Evolutionary conservation across 2,888 invertebrate species (phyloP).

Genomic region (Cantharis nigra): DNA sequence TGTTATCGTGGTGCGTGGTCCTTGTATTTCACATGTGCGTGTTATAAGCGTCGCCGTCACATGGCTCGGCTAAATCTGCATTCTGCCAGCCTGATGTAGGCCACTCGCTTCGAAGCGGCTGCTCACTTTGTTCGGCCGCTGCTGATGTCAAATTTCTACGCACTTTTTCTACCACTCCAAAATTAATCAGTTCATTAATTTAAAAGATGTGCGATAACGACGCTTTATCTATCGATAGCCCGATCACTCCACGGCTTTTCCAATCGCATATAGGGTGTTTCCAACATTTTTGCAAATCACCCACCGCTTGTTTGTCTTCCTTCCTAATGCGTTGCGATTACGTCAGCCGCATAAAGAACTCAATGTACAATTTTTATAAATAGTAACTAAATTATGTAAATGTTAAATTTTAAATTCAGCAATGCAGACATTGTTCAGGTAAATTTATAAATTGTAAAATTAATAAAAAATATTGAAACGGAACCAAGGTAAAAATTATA

Average conservation of each 20-base stretch:
- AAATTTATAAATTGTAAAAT: background rate
- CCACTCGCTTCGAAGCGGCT: slow-evolving; percentile 15
- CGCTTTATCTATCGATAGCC: background rate
- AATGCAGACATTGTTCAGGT: background rate
- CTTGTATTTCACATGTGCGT: slow-evolving; percentile 16
- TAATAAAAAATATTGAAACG: background rate
- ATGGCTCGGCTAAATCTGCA: slow-evolving; percentile 22
- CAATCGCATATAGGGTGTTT: background rate
- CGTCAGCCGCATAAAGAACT: background rate
- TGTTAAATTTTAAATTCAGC: background rate
- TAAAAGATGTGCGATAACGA: background rate
- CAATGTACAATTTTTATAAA: background rate
- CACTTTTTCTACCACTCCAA: background rate
- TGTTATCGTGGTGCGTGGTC: background rate
- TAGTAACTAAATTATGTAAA: background rate
- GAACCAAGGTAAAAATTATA: too few relatives aligned
- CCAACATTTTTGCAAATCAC: background rate
- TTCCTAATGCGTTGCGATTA: background rate
- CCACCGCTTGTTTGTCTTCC: background rate
- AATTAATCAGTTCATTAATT: background rate
- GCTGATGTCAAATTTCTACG: background rate
- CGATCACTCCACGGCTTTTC: background rate
- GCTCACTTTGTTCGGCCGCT: background rate
- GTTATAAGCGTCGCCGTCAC: slow-evolving; percentile 21
- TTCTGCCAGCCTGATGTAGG: slow-evolving; percentile 26